Percentiles rank a stretch among this genome's conserved stretches.
Conservation (phyloP, 2,888 invertebrate genomes). For the Limnephilus rhombicus region DNA sequence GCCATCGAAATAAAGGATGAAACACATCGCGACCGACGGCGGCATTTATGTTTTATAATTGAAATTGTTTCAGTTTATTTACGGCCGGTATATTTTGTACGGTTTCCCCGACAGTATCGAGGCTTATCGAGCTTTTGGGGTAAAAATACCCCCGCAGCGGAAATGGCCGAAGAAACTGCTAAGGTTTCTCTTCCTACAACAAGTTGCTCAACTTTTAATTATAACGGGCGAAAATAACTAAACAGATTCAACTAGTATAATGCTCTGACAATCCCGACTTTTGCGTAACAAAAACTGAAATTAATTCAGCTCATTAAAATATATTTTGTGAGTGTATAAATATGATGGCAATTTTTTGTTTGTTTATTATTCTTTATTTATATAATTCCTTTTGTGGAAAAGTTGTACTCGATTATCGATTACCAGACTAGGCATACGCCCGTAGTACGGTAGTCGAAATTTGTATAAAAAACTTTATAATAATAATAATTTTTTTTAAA, state of each 20-base stretch:
- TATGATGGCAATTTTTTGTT: background rate
- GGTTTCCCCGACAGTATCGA: background rate
- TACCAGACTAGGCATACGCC: no score
- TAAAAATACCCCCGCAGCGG: background rate
- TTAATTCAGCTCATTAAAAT: background rate
- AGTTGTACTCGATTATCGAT: no score
- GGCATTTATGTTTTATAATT: background rate
- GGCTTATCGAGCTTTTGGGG: background rate
- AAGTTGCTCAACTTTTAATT: background rate
- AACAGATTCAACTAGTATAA: background rate
- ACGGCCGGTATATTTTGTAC: background rate
- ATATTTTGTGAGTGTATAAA: background rate
- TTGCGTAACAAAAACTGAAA: background rate
- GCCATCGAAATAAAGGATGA: background rate
- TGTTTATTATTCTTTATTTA: no score
- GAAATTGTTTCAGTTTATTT: background rate
- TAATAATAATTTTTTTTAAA: no score
- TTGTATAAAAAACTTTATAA: no score
- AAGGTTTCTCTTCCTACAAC: background rate
- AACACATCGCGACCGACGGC: background rate
- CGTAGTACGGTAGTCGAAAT: no score
- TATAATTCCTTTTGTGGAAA: no score
- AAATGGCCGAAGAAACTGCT: background rate
- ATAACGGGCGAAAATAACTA: background rate
- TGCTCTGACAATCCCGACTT: background rate